Evolutionary conservation across 92 coral and sea anemone species (phyloP), one percentile per base, ranked within the genome.

Genomic region (Porites divaricata): DNA sequence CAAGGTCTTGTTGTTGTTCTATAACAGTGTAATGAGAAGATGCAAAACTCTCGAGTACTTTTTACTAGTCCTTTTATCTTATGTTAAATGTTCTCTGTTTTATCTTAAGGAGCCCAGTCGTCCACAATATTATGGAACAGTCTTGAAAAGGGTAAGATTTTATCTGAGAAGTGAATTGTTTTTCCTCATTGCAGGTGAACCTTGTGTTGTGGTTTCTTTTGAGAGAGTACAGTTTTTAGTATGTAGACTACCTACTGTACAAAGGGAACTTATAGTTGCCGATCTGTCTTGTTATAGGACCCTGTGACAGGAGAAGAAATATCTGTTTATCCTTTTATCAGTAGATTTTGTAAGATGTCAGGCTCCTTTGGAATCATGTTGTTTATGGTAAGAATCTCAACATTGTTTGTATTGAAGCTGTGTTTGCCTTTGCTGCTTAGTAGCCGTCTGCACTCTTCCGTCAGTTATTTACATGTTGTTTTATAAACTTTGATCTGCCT

Each of bases 101-200:
- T 16, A 70, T 4, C 50, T 72, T 14, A 59, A 95, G 98, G 96
- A 96, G 70, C 98, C 98, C 9, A 96, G 78, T 75, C 93, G 98
- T 21, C 98, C 98, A 28, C 98, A 96, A 87, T 96, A 90, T 77
- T 96, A 96, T 92, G 98, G 98, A 73, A 96, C 98, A 70, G 84
- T 81, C 58, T 76, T 96, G 66, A 88, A 90, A 86, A 90, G 83
- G 83, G 98, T 94, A 90, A 90, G 89, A 68, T 26, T 19, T 9
- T 26, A 22, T 9, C 23, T 7, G 7, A 21, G 10, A n/a, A n/a
- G 7, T n/a, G 20, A n/a, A 16, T 8, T 9, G 16, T 45, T 25
- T 16, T 25, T 28, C 73, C 35, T 15, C 25, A 2, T 26, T 10
- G 2, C 15, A 15, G 4, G 48, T 25, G 45, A 17, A 2, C 25